A percentile compares a stretch with the other conserved stretches of the same genome.
phyloP scores from a whole-genome alignment of 2,113 vertebrate species.

The Zosterops pallidus region DNA sequence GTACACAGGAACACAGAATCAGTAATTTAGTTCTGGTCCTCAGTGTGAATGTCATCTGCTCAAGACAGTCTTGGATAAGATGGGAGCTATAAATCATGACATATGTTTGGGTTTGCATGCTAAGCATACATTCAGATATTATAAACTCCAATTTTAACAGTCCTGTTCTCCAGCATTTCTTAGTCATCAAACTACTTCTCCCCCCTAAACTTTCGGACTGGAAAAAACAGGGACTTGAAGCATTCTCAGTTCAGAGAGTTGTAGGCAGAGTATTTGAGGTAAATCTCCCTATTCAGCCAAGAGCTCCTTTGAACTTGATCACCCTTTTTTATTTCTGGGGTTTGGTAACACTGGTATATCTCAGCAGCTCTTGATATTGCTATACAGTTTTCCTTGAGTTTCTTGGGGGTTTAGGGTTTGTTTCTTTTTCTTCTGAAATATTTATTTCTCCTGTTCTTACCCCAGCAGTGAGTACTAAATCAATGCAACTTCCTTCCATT shows the following conservation, averaged over 20 bases:
- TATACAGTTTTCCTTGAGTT: background rate
- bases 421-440: background rate
- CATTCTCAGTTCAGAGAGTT: background rate
- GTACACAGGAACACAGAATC: background rate
- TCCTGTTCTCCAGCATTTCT: background rate
- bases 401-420: accelerated
- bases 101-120: background rate
- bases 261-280: background rate
- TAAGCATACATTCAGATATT: background rate
- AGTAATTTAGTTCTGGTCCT: background rate
- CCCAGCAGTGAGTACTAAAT: background rate
- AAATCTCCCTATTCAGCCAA: background rate
- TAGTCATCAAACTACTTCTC: background rate
- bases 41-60: background rate
- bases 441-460: background rate
- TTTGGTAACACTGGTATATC: background rate
- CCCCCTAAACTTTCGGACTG: background rate
- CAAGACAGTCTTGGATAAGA: background rate
- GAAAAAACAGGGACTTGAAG: background rate
- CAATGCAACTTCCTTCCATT: background rate
- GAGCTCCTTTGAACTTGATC: background rate
- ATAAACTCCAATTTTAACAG: background rate
- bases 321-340: background rate
- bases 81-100: background rate
- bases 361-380: background rate